These are phyloP conservation scores for Oikopleura albicans DNA, from an alignment of 23 tunicate species.

Conservation along the genomic window DNA sequence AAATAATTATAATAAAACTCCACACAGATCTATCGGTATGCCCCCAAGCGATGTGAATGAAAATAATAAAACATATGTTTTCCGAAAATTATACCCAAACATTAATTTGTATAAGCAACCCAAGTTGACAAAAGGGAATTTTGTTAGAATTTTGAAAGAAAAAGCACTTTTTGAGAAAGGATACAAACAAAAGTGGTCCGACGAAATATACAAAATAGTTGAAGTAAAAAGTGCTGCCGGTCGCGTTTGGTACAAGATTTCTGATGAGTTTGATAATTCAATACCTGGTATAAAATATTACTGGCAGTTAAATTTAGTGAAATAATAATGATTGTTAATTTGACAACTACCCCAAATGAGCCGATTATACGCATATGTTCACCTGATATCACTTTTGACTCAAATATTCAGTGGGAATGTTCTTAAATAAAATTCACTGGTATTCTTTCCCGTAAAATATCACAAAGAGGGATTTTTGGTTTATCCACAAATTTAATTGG, in stretches of 20 bases:
- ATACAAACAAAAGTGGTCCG: background rate
- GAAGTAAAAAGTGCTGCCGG: background rate
- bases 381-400: too few relatives aligned
- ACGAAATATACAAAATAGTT: background rate
- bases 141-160: background rate
- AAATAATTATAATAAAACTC: background rate
- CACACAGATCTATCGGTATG: slow-evolving; percentile 4
- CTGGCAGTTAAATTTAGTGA: background rate
- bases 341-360: background rate
- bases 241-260: background rate
- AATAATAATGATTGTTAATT: background rate
- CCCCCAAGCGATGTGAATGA: background rate
- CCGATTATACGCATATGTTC: too few relatives aligned
- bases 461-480: background rate
- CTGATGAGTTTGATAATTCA: background rate
- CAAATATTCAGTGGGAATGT: too few relatives aligned
- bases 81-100: background rate
- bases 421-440: background rate
- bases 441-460: background rate
- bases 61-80: background rate
- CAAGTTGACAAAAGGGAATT: background rate
- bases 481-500: background rate
- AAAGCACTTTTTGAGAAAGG: background rate
- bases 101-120: background rate
- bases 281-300: slow-evolving; percentile 1